Evolutionary conservation across 2,888 invertebrate species (phyloP), one percentile per base, ranked within the genome.

Genomic region (Eustalomyia histrio): DNA sequence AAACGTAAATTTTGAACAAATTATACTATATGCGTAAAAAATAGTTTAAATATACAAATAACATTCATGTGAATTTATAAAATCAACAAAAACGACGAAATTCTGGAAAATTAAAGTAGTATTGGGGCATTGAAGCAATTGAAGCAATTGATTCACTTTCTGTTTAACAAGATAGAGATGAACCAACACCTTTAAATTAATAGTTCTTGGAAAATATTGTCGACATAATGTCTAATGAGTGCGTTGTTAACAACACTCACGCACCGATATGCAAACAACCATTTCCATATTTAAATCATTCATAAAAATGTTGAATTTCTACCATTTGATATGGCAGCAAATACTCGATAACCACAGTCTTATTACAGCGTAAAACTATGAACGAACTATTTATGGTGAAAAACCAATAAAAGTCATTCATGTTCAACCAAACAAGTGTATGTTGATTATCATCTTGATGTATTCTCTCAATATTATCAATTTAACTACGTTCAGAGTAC

Each of bases 191-290:
- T 81, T 81, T 71, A 61, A 68, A 58, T 84, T 84, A 68, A 84
- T 83, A 78, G 81, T 88, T 88, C 88, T 85, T 84, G 84, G 88
- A 87, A 88, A 86, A 88, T 86, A 86, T 83, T 88, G 88, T 88
- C 88, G 88, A 88, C 88, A 86, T 84, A 83, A 85, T 86, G 88
- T 88, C 88, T 88, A 75, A 78, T 71, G 74, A 78, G 35, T 33
- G 35, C 68, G 50, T 71, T 72, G 50, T 71, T 69, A 65, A 67
- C 50, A 55, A 61, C 17, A 43, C 21, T 68, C 33, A 47, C 39
- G 14, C 43, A 63, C 39, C 24, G 29, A 4, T 1, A 29, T 6
- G 35, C 61, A 33, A 18, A 10, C 43, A 60, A 16, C 12, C 55
- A 43, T 39, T n/a, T 10, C 64, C 39, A 72, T 58, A 60, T 69